A percentile compares a stretch with the other conserved stretches of the same genome.
Conservation (phyloP, 2,797 vertebrate species). For the Geotrypetes seraphini region DNA sequence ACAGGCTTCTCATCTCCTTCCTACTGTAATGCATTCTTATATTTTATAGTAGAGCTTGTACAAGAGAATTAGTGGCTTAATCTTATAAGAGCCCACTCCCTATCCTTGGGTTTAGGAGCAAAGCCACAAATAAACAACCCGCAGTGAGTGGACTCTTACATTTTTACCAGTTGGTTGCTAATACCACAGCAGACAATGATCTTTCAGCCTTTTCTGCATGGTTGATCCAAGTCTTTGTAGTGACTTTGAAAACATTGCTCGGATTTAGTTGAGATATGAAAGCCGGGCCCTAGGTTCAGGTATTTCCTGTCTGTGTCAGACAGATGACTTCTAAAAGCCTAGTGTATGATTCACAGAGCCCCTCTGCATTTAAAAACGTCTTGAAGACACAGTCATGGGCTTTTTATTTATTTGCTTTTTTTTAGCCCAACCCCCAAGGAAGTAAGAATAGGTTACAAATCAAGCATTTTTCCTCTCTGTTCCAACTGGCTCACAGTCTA, state of each 20-base stretch:
- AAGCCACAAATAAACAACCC: constrained; percentile 26
- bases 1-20: too few species aligned
- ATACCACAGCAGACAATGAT: constrained; percentile 25
- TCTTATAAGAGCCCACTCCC: constrained; percentile 20
- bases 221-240: constrained; percentile 21
- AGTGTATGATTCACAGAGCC: constrained; percentile 6
- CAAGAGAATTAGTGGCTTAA: not conserved
- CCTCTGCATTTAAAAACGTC: not conserved
- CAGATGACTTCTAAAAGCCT: constrained; percentile 17
- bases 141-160: constrained; percentile 8
- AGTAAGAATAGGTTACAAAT: too few species aligned
- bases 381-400: too few species aligned
- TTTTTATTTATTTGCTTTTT: too few species aligned
- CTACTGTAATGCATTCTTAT: not conserved
- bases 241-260: constrained; percentile 18
- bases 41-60: not conserved
- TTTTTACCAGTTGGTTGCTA: constrained; percentile 23
- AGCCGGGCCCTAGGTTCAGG: constrained; percentile 2
- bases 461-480: too few species aligned
- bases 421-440: too few species aligned
- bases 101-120: not conserved
- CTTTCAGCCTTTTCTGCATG: constrained; percentile 35
- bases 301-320: constrained; percentile 15
- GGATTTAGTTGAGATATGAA: constrained; percentile 13
- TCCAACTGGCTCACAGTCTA: too few species aligned